Conservation (phyloP, 2,113 vertebrate genomes). For the Desmodus rotundus region DNA sequence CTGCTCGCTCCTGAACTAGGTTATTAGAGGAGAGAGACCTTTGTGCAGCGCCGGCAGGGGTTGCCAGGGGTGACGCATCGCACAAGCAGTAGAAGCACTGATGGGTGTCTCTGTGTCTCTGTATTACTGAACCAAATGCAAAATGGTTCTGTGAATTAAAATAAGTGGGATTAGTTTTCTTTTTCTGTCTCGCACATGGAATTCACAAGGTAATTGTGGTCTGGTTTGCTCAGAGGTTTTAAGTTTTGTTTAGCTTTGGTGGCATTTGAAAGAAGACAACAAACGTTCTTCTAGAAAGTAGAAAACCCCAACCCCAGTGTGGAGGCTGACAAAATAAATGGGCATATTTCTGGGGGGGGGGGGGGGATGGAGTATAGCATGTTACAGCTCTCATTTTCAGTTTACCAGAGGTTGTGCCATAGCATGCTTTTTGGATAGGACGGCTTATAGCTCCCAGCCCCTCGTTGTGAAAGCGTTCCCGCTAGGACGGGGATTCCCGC, state of each 20-base stretch:
- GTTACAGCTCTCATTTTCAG: too few relatives aligned
- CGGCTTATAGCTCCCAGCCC: too few relatives aligned
- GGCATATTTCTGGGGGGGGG: neutral
- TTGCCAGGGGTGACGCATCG: conserved; percentile 5
- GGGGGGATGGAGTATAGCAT: neutral
- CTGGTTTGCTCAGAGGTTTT: neutral
- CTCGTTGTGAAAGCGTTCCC: too few relatives aligned
- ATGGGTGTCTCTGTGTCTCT: neutral
- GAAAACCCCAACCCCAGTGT: neutral
- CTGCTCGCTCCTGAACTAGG: neutral
- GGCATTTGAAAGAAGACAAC: neutral
- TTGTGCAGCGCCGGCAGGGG: neutral
- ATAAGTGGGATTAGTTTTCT: conserved; percentile 6
- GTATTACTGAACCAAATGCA: neutral
- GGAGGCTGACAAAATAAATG: conserved; percentile 17
- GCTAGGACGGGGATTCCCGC: too few relatives aligned
- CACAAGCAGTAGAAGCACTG: neutral
- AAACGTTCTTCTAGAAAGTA: neutral
- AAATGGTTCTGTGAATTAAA: conserved; percentile 25
- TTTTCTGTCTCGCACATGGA: neutral
- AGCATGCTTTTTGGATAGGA: neutral
- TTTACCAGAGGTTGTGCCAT: conserved; percentile 41
- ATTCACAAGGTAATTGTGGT: neutral
- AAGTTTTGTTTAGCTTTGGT: neutral
- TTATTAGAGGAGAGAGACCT: conserved; percentile 26